Evolutionary conservation across 2,888 invertebrate genomes (phyloP).

Genomic region (Marronus borbonicus): DNA sequence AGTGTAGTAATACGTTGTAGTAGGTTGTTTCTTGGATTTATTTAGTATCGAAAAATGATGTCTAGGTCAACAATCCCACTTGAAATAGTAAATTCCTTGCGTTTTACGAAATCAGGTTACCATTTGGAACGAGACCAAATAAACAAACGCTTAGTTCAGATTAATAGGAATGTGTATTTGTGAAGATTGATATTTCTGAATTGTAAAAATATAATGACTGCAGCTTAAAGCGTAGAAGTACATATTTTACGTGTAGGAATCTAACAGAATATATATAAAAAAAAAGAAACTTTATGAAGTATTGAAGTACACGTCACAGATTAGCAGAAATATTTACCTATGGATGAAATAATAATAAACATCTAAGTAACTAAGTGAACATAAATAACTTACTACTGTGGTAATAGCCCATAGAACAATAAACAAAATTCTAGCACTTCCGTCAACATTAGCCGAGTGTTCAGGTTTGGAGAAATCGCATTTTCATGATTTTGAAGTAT

Average conservation of each 20-base stretch:
- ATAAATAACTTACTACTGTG: neutral
- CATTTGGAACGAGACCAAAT: constrained; percentile 11
- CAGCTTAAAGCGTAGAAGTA: too few species aligned
- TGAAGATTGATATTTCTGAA: neutral
- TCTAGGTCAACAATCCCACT: constrained; percentile 33
- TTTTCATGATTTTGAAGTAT: too few species aligned
- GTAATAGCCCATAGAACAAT: neutral
- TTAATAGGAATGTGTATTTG: neutral
- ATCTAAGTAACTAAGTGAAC: neutral
- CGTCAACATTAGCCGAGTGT: too few species aligned
- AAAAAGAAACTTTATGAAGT: too few species aligned
- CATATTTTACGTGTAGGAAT: too few species aligned
- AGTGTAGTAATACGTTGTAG: neutral
- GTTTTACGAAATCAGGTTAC: constrained; percentile 8
- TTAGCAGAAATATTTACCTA: too few species aligned
- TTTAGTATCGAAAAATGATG: constrained; percentile 5
- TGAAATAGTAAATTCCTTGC: constrained; percentile 27
- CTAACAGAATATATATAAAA: too few species aligned
- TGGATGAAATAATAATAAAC: constrained; percentile 4
- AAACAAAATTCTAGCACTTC: neutral
- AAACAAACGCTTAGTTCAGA: neutral
- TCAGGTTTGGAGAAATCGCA: too few species aligned
- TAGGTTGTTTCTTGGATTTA: neutral
- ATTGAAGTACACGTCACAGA: too few species aligned
- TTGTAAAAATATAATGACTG: too few species aligned